Percentiles rank a stretch among this genome's conserved stretches.
phyloP scores from a whole-genome alignment of 35 echinoderm and acorn worm genomes.

The Diadema setosum region DNA sequence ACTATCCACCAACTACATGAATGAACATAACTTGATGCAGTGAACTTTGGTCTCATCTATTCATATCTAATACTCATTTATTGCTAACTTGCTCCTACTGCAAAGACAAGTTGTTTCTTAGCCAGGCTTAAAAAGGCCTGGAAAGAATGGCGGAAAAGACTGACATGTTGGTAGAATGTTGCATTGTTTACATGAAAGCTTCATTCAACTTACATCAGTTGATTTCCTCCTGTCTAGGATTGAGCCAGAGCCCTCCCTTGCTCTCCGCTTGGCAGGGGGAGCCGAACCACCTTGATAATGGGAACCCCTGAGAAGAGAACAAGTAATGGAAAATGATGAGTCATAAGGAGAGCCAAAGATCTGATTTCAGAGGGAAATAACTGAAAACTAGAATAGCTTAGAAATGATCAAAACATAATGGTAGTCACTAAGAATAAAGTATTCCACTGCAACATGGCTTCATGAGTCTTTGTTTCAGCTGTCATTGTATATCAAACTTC shows the following conservation, averaged over 20 bases:
- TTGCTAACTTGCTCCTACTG: not conserved
- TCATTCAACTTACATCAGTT: not conserved
- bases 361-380: no score
- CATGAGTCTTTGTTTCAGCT: not conserved
- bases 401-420: not conserved
- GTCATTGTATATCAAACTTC: no score
- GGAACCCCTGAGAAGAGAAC: not conserved
- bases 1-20: no score
- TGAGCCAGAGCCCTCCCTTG: not conserved
- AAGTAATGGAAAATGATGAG: not conserved
- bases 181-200: no score
- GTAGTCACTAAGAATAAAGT: not conserved
- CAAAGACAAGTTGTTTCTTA: not conserved
- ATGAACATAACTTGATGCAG: not conserved
- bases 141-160: not conserved
- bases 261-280: not conserved
- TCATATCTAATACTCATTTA: not conserved
- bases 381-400: not conserved
- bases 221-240: not conserved
- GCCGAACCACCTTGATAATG: not conserved
- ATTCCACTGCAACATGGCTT: not conserved
- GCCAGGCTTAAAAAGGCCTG: not conserved
- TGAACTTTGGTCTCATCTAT: not conserved
- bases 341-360: no score
- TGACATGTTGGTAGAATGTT: no score